Evolutionary conservation across 2,113 vertebrate species (phyloP).

Genomic region (Poeciliopsis retropinna): DNA sequence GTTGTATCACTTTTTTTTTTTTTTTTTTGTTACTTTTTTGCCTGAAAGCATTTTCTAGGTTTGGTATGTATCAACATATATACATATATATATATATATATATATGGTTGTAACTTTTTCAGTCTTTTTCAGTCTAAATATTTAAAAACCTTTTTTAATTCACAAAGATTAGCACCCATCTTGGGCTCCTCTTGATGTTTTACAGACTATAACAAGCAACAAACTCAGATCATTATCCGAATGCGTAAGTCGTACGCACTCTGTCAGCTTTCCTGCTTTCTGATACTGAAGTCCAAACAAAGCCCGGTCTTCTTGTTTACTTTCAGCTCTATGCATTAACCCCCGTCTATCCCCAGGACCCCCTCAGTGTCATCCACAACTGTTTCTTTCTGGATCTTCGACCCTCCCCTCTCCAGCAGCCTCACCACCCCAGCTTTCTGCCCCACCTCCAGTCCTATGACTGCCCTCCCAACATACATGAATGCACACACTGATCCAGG

Average conservation of each 20-base stretch:
- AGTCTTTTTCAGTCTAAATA: neutral
- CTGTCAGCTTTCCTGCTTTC: constrained; percentile 29
- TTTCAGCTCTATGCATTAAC: constrained; percentile 28
- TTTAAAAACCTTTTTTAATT: constrained; percentile 2
- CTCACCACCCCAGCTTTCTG: constrained; percentile 52
- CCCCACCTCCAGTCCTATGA: constrained; percentile 60
- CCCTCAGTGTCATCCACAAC: constrained; percentile 2
- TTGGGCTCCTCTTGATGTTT: neutral
- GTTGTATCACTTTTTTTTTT: neutral
- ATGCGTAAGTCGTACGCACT: constrained; percentile 23
- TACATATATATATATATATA: too few species aligned
- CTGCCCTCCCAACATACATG: constrained; percentile 39
- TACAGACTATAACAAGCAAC: neutral
- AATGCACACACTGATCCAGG: constrained; percentile 51
- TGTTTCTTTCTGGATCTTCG: constrained; percentile 21
- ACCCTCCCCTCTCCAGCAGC: constrained; percentile 18
- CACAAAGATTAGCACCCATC: constrained; percentile 1
- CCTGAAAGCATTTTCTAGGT: neutral
- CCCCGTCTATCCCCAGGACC: neutral
- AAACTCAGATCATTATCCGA: neutral
- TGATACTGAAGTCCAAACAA: constrained; percentile 39
- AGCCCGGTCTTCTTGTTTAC: constrained; percentile 52
- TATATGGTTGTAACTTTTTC: neutral
- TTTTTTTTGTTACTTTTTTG: too few species aligned
- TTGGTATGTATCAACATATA: neutral